Percentiles rank a stretch among this genome's conserved stretches.
Conservation (phyloP, 1,140 invertebrate species). For the Drosophila chauvacae region DNA sequence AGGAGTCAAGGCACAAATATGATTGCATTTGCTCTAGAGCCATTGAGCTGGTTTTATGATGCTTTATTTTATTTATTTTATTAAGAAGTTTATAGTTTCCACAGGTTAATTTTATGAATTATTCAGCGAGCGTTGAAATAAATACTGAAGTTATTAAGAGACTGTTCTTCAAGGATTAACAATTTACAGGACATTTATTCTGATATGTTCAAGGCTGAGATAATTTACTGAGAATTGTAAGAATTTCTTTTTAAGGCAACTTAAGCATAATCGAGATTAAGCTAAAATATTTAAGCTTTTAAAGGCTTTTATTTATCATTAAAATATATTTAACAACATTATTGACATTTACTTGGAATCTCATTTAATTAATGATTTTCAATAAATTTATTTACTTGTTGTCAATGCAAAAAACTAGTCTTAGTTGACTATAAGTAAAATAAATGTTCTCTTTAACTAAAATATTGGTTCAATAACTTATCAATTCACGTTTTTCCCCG, state of each 20-base stretch:
- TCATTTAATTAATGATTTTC: neutral
- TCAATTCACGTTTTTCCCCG: neutral
- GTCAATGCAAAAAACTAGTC: too few relatives aligned
- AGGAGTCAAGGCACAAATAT: constrained; percentile 15
- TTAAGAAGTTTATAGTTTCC: neutral
- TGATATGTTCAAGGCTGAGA: neutral
- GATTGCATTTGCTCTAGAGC: constrained; percentile 1
- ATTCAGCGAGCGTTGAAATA: neutral
- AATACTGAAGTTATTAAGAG: neutral
- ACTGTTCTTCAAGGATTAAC: neutral
- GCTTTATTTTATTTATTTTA: constrained; percentile 16
- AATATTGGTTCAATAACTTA: neutral
- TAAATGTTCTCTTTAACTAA: too few relatives aligned
- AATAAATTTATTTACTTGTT: neutral
- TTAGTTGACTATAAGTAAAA: too few relatives aligned
- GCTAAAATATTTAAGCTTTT: too few relatives aligned
- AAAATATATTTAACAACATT: too few relatives aligned
- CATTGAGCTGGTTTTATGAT: neutral
- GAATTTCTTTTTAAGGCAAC: neutral
- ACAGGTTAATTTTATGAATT: neutral
- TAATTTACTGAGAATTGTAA: neutral
- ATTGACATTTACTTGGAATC: too few relatives aligned
- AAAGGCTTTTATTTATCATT: too few relatives aligned
- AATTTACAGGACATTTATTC: neutral
- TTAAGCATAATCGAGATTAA: too few relatives aligned